These are phyloP conservation scores for Mus spretus DNA, from an alignment of 2,797 vertebrate species.

Conservation along the genomic window DNA sequence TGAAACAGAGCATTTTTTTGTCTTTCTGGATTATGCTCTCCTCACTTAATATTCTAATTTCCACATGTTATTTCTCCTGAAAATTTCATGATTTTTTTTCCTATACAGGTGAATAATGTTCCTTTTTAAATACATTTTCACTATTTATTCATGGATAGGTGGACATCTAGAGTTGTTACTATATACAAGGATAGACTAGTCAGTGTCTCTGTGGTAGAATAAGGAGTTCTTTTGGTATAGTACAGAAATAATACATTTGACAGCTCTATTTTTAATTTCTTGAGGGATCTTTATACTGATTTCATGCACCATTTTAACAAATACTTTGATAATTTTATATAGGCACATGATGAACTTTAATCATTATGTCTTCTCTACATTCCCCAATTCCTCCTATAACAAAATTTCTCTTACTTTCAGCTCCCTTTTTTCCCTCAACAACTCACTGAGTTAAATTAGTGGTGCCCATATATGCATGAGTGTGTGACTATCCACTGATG, in stretches of 20 bases:
- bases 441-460: neutral
- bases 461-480: too few relatives aligned
- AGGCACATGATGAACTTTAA: neutral
- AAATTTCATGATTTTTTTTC: neutral
- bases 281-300: neutral
- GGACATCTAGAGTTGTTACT: neutral
- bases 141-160: neutral
- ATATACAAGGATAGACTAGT: neutral
- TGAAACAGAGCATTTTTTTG: neutral
- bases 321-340: neutral
- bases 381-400: neutral
- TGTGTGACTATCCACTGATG: neutral
- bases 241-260: neutral
- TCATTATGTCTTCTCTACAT: neutral
- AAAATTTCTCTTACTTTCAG: neutral
- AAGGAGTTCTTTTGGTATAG: neutral
- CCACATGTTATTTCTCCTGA: neutral
- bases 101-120: neutral
- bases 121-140: neutral
- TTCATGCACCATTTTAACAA: neutral
- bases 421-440: too few relatives aligned
- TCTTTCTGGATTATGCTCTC: neutral
- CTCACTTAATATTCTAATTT: neutral
- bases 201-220: neutral
- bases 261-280: neutral